Percentiles rank a stretch among this genome's conserved stretches.
These are phyloP conservation scores for Agonopterix subpropinquella DNA, from an alignment of 2,888 invertebrate genomes.

Conservation along the genomic window DNA sequence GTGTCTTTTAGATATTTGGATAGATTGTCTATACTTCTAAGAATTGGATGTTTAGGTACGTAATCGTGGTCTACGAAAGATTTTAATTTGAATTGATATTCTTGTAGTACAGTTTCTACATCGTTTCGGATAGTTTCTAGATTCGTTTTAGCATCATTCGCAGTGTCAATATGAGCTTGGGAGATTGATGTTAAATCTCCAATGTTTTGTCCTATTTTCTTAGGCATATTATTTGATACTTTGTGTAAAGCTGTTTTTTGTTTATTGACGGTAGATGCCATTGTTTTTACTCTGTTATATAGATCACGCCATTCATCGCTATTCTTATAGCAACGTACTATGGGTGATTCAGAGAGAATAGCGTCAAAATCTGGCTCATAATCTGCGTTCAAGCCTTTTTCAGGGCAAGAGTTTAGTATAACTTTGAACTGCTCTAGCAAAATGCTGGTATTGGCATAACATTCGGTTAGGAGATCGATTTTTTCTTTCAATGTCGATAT, in stretches of 20 bases:
- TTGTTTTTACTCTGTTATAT: slow-evolving; percentile 40
- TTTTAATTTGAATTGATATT: slow-evolving; percentile 46
- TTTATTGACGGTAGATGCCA: slow-evolving; percentile 46
- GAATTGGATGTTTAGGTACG: slow-evolving; percentile 43
- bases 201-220: slow-evolving; percentile 32
- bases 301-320: slow-evolving; percentile 55
- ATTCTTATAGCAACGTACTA: slow-evolving; percentile 52
- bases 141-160: slow-evolving; percentile 38
- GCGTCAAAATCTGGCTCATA: slow-evolving; percentile 52
- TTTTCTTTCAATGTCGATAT: slow-evolving; percentile 46
- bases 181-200: slow-evolving; percentile 31
- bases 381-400: slow-evolving; percentile 28
- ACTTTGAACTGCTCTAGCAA: slow-evolving; percentile 81
- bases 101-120: slow-evolving; percentile 35
- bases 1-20: slow-evolving; percentile 37
- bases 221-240: slow-evolving; percentile 38
- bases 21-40: slow-evolving; percentile 42
- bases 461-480: slow-evolving; percentile 55
- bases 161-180: slow-evolving; percentile 50
- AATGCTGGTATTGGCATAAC: slow-evolving; percentile 67
- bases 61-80: slow-evolving; percentile 20
- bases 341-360: slow-evolving; percentile 48
- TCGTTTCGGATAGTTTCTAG: slow-evolving; percentile 36
- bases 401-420: slow-evolving; percentile 75
- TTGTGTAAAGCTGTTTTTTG: slow-evolving; percentile 52